phyloP scores from a whole-genome alignment of 2,797 vertebrate species.

The Margarornis squamiger region DNA sequence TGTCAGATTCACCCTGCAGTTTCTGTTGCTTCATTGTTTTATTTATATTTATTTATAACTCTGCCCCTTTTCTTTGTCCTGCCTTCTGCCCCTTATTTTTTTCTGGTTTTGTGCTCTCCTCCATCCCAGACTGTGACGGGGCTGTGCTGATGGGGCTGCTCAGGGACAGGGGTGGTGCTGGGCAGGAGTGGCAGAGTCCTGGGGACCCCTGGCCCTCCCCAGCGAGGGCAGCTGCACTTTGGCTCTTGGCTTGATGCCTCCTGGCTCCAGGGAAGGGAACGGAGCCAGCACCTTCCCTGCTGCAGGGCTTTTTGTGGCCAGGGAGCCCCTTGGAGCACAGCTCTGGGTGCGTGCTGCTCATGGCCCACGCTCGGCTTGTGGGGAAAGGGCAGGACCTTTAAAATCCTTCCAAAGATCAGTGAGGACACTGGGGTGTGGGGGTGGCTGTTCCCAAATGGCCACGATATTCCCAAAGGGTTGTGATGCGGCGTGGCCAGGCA shows the following conservation, averaged over 20 bases:
- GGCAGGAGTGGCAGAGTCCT: neutral
- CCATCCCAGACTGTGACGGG: neutral
- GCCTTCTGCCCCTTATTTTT: neutral
- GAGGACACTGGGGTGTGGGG: neutral
- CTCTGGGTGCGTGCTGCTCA: rapidly evolving
- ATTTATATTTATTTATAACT: neutral
- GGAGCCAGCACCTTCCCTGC: neutral
- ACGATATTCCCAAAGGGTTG: neutral
- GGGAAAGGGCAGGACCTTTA: neutral
- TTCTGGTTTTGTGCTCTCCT: neutral
- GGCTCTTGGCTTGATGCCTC: neutral
- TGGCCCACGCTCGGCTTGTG: rapidly evolving
- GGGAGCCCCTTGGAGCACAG: rapidly evolving
- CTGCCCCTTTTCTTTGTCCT: neutral
- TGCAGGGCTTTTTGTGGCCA: rapidly evolving
- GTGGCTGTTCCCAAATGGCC: neutral
- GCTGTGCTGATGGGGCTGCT: too few species aligned
- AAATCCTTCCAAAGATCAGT: neutral
- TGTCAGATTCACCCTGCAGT: neutral
- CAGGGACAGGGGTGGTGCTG: neutral
- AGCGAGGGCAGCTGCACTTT: neutral
- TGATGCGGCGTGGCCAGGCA: neutral
- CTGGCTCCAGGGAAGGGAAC: neutral
- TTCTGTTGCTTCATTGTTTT: neutral
- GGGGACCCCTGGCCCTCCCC: neutral